Conservation (phyloP, 2,888 invertebrate genomes). For the Dicycla oo region DNA sequence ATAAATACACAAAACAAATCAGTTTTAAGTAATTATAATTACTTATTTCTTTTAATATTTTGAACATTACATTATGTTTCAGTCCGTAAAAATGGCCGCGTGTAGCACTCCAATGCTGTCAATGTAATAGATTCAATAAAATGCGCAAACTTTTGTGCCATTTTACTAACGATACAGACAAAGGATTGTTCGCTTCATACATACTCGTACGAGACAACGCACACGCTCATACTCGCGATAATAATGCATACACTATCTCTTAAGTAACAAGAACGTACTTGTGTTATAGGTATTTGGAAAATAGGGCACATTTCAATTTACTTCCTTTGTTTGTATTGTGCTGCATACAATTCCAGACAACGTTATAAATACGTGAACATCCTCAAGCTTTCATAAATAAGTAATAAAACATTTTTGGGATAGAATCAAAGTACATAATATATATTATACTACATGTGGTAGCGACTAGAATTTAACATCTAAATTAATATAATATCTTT, state of each 20-base stretch:
- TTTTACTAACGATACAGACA: slow-evolving; percentile 60
- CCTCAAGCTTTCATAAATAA: slow-evolving; percentile 55
- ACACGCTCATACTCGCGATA: slow-evolving; percentile 56
- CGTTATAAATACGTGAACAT: slow-evolving; percentile 58
- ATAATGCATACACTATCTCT: slow-evolving; percentile 58
- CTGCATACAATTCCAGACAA: slow-evolving; percentile 43
- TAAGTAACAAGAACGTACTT: slow-evolving; percentile 58
- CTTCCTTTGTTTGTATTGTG: slow-evolving; percentile 60
- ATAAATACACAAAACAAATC: slow-evolving; percentile 67
- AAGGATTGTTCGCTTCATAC: slow-evolving; percentile 52
- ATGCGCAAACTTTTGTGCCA: slow-evolving; percentile 60
- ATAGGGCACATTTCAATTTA: slow-evolving; percentile 50
- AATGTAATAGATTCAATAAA: slow-evolving; percentile 63
- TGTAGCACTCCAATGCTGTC: slow-evolving; percentile 63
- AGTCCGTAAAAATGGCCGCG: slow-evolving; percentile 68
- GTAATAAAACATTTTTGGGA: slow-evolving; percentile 41
- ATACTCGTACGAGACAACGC: slow-evolving; percentile 44
- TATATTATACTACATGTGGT: slow-evolving; percentile 33
- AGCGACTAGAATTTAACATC: slow-evolving; percentile 58
- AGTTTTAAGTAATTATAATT: slow-evolving; percentile 60
- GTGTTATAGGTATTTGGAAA: slow-evolving; percentile 53
- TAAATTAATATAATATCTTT: slow-evolving; percentile 49
- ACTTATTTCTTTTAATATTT: slow-evolving; percentile 62
- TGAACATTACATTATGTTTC: slow-evolving; percentile 67
- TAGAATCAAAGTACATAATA: slow-evolving; percentile 32